A percentile compares a stretch with the other conserved stretches of the same genome.
Evolutionary conservation across 2,888 invertebrate genomes (phyloP).

Genomic region (Lycia hirtaria): DNA sequence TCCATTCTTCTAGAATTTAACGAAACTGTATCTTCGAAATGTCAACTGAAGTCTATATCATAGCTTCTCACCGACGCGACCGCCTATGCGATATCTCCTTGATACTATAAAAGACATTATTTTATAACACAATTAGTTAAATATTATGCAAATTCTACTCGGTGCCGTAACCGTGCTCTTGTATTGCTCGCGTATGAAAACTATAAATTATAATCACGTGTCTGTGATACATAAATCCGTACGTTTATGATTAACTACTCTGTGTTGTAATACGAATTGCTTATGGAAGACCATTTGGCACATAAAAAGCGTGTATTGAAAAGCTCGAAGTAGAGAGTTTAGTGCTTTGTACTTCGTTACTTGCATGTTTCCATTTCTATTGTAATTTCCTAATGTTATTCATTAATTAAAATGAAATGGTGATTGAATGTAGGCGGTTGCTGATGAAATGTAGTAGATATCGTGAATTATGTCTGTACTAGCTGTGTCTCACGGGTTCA

Average conservation of each 20-base stretch:
- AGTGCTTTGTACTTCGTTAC: not conserved
- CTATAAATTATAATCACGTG: constrained; percentile 40
- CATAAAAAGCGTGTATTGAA: not conserved
- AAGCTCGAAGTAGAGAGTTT: constrained; percentile 6
- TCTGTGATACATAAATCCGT: constrained; percentile 12
- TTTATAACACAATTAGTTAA: constrained; percentile 60
- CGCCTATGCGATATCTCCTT: constrained; percentile 75
- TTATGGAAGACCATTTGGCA: constrained; percentile 2
- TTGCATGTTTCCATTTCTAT: not conserved
- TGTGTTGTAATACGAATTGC: constrained; percentile 8
- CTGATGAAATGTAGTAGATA: no score
- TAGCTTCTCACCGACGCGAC: constrained; percentile 70
- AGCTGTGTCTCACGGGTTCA: no score
- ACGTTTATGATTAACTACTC: not conserved
- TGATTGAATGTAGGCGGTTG: no score
- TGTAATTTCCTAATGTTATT: not conserved
- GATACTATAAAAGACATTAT: constrained; percentile 80
- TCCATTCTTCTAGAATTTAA: constrained; percentile 67
- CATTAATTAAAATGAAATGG: no score
- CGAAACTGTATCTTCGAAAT: constrained; percentile 61
- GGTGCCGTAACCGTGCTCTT: constrained; percentile 59
- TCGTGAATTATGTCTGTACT: no score
- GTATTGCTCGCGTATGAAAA: constrained; percentile 61
- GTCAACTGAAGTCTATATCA: constrained; percentile 65
- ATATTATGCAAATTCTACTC: constrained; percentile 54